Conservation (phyloP, 2,113 vertebrate species). For the Barnardius zonarius region DNA sequence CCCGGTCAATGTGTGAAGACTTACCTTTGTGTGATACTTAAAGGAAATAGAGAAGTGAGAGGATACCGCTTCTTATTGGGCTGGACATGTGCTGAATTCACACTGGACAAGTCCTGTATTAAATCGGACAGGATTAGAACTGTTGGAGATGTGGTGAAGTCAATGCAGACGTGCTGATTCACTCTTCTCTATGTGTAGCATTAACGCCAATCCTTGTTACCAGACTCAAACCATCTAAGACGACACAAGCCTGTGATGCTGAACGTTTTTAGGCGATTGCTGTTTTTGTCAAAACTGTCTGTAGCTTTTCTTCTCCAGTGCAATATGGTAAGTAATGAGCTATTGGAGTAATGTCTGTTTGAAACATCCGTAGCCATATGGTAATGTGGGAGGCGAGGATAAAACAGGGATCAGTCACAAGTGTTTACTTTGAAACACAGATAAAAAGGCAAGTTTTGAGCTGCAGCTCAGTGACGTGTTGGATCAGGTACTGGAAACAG, state of each 20-base stretch:
- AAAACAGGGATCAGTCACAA: constrained; percentile 62
- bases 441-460: constrained; percentile 41
- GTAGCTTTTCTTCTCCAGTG: constrained; percentile 26
- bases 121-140: background rate
- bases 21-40: background rate
- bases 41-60: background rate
- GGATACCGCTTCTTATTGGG: background rate
- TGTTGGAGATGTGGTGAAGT: accelerated
- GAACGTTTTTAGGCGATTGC: constrained; percentile 50
- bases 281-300: constrained; percentile 66
- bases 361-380: constrained; percentile 61
- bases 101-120: accelerated
- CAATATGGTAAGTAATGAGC: constrained; percentile 65
- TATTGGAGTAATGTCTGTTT: constrained; percentile 55
- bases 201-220: background rate
- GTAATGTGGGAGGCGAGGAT: constrained; percentile 60
- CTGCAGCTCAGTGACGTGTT: background rate
- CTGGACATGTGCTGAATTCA: background rate
- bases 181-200: background rate
- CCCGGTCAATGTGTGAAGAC: accelerated
- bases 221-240: background rate
- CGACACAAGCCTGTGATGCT: background rate
- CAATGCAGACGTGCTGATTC: constrained; percentile 2
- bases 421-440: constrained; percentile 59
- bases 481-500: constrained; percentile 35